Conservation (phyloP, 2,113 vertebrate species). For the Mormyrus lacerda region DNA sequence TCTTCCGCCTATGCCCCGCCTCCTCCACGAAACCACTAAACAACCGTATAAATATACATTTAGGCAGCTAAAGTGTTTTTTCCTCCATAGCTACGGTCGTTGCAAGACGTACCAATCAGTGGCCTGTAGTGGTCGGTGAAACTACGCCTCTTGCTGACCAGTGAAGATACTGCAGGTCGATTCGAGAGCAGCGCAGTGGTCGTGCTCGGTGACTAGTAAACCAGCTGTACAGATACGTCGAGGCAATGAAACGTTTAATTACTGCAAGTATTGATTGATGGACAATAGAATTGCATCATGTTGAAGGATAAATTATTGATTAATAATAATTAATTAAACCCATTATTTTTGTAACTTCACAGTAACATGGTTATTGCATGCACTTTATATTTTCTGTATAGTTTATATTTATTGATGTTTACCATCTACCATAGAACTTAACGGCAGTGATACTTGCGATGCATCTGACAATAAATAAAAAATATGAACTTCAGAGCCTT, state of each 20-base stretch:
- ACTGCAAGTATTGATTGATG: background rate
- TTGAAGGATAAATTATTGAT: background rate
- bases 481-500: background rate
- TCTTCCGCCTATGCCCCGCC: background rate
- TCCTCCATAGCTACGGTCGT: slow-evolving; percentile 19
- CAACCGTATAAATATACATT: slow-evolving; percentile 39
- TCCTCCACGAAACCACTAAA: background rate
- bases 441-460: background rate
- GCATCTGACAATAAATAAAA: background rate
- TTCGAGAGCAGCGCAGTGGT: background rate
- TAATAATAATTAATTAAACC: background rate
- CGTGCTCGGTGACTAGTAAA: background rate
- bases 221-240: background rate
- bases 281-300: background rate
- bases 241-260: background rate
- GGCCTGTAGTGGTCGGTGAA: slow-evolving; percentile 27
- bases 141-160: slow-evolving; percentile 44
- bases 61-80: slow-evolving; percentile 36
- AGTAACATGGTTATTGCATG: background rate
- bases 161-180: slow-evolving; percentile 25
- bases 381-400: background rate
- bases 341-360: background rate
- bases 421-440: background rate
- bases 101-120: slow-evolving; percentile 43
- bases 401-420: background rate